A percentile compares a stretch with the other conserved stretches of the same genome.
Evolutionary conservation across 2,113 vertebrate genomes (phyloP).

Genomic region (Martes martes): DNA sequence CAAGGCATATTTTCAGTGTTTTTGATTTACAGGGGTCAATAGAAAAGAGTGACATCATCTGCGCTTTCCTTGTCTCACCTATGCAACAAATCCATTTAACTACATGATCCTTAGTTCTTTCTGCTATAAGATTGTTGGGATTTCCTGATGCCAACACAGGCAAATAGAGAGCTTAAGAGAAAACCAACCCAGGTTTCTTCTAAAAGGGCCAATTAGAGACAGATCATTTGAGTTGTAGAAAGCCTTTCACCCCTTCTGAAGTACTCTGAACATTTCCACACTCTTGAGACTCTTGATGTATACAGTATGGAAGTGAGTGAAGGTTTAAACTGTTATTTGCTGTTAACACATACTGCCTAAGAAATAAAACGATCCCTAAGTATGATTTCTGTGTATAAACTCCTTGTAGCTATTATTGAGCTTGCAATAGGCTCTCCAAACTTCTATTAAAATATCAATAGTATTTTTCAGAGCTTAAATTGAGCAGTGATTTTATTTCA

Average conservation of each 20-base stretch:
- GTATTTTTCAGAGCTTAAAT: slow-evolving; percentile 84
- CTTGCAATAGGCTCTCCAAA: slow-evolving; percentile 76
- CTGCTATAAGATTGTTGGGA: neutral
- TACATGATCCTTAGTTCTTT: neutral
- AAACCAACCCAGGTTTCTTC: neutral
- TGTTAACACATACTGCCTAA: slow-evolving; percentile 73
- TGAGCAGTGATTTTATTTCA: slow-evolving; percentile 85
- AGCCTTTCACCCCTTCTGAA: slow-evolving; percentile 35
- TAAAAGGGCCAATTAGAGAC: slow-evolving; percentile 44
- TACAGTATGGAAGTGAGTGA: slow-evolving; percentile 61
- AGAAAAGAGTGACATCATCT: neutral
- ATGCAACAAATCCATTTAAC: neutral
- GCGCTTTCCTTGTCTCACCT: neutral
- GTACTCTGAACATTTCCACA: slow-evolving; percentile 50
- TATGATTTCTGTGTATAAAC: slow-evolving; percentile 81
- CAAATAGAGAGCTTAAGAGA: neutral
- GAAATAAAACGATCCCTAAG: slow-evolving; percentile 77
- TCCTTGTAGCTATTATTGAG: slow-evolving; percentile 81
- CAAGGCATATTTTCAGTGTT: neutral
- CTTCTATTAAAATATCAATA: slow-evolving; percentile 87
- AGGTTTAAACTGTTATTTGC: slow-evolving; percentile 77
- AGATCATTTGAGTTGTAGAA: slow-evolving; percentile 37
- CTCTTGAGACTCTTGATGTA: slow-evolving; percentile 65
- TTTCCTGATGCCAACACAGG: neutral
- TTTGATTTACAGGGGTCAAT: neutral